phyloP scores from a whole-genome alignment of 2,797 vertebrate species.

The Cossypha niveicapilla region DNA sequence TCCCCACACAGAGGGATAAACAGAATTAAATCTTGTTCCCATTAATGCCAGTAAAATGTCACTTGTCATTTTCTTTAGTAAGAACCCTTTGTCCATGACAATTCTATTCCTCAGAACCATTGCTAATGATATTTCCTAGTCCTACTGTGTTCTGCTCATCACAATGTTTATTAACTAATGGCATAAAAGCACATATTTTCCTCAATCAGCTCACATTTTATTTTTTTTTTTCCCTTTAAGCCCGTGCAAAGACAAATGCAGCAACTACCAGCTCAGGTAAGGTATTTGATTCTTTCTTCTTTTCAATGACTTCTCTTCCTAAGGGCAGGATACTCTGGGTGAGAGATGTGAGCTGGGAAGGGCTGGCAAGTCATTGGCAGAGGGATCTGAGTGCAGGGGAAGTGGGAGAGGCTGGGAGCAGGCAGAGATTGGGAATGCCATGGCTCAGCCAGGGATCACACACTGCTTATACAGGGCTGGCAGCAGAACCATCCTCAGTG shows the following conservation, averaged over 20 bases:
- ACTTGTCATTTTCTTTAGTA: neutral
- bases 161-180: neutral
- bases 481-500: neutral
- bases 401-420: neutral
- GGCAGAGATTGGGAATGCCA: neutral
- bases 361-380: neutral
- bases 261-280: neutral
- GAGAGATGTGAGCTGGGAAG: neutral
- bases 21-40: neutral
- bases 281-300: neutral
- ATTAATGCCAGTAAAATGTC: neutral
- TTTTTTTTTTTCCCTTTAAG: neutral
- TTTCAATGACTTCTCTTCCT: neutral
- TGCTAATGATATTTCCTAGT: neutral
- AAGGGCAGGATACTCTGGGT: neutral
- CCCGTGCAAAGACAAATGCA: fast-evolving
- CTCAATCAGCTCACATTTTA: neutral
- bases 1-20: neutral
- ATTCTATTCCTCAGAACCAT: neutral
- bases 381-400: neutral
- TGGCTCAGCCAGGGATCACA: neutral
- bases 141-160: neutral
- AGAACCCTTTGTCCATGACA: neutral
- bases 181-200: neutral
- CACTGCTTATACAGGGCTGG: fast-evolving